phyloP scores from a whole-genome alignment of 2,888 invertebrate species.

The Erannis defoliaria region DNA sequence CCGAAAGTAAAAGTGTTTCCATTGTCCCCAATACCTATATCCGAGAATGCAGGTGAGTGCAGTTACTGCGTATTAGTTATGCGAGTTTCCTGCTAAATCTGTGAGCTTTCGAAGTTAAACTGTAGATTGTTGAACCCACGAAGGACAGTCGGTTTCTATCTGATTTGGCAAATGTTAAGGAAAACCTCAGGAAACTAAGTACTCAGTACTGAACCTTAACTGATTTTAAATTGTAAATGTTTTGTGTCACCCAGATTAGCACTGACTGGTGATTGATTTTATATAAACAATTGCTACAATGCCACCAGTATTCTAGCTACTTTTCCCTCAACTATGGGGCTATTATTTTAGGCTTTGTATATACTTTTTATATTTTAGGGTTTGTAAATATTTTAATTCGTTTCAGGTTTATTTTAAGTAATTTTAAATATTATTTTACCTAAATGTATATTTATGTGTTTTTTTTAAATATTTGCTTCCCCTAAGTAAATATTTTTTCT shows the following conservation, averaged over 20 bases:
- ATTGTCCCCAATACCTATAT: conserved; percentile 39
- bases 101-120: conserved; percentile 50
- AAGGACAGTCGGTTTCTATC: conserved; percentile 64
- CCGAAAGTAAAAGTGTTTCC: conserved; percentile 75
- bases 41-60: conserved; percentile 75
- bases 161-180: conserved; percentile 42
- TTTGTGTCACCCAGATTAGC: not conserved
- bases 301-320: too few relatives aligned
- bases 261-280: not conserved
- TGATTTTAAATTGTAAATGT: conserved; percentile 11
- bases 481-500: too few relatives aligned
- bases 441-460: too few relatives aligned
- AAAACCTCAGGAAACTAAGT: conserved; percentile 34
- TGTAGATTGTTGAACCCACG: conserved; percentile 55
- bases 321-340: too few relatives aligned
- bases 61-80: conserved; percentile 57
- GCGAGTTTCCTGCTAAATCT: conserved; percentile 47
- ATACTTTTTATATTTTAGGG: too few relatives aligned
- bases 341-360: too few relatives aligned
- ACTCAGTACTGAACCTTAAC: not conserved
- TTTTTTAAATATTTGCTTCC: too few relatives aligned
- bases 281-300: too few relatives aligned
- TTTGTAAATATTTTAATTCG: too few relatives aligned
- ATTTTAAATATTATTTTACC: too few relatives aligned
- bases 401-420: too few relatives aligned